Evolutionary conservation across 2,888 invertebrate genomes (phyloP).

Genomic region (Andrena bucephala): DNA sequence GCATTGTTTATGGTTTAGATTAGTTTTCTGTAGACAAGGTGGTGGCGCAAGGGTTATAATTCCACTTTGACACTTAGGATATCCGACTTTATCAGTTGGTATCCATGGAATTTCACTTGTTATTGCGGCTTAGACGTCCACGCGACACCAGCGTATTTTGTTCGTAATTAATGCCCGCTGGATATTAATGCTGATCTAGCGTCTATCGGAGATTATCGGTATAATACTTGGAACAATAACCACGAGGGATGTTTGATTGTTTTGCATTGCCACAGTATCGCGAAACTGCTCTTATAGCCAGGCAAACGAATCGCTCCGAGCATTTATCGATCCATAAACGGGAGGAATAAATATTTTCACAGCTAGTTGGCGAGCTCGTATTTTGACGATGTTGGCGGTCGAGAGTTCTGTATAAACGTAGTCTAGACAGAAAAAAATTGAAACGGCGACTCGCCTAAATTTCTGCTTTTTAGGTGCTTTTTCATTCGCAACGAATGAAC

Average conservation of each 20-base stretch:
- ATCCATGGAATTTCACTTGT: neutral
- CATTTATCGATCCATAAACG: neutral
- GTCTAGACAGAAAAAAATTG: constrained; percentile 34
- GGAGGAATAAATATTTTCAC: neutral
- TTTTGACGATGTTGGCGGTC: constrained; percentile 2
- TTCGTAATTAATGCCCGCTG: constrained; percentile 3
- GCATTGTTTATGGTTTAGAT: neutral
- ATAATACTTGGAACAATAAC: neutral
- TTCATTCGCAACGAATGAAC: neutral
- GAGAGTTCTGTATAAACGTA: constrained; percentile 32
- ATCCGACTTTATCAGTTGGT: constrained; percentile 11
- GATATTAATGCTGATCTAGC: neutral
- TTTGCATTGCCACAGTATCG: neutral
- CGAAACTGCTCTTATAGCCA: neutral
- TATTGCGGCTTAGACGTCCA: neutral
- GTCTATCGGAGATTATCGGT: neutral
- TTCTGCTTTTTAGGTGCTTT: neutral
- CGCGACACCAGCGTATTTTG: constrained; percentile 6
- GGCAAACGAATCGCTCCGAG: neutral
- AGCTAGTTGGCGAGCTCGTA: neutral
- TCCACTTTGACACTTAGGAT: constrained; percentile 1
- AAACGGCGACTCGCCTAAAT: neutral
- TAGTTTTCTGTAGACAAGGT: neutral
- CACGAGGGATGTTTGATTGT: constrained; percentile 2
- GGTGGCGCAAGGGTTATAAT: constrained; percentile 2